Base-by-base conservation (phyloP, 2,113 vertebrate genomes). In the Panthera leo region DNA sequence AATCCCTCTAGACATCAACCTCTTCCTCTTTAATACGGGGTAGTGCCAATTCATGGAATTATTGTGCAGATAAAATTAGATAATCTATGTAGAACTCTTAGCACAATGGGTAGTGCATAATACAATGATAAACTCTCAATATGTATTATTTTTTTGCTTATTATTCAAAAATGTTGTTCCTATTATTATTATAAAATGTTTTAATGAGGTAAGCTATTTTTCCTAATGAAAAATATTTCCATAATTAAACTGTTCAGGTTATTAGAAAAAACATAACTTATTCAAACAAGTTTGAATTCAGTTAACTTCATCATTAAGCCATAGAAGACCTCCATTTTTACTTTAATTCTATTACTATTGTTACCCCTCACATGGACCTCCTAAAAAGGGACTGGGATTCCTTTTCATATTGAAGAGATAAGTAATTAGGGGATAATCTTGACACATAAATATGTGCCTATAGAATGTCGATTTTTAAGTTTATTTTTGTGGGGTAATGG, bases 131-230 rank as follows among this genome's bases (percentile, higher is more conserved):
- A 71, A 39, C 3, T 84, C 48, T 51, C 23, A 63, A 70, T 70
- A n/a, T 58, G 65, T 75, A 45, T 34, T 51, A 48, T 58, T 15
- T 79, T 79, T 51, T 6, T 68, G 5, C 3, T 85, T 80, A 21
- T 92, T 71, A 42, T 48, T 76, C 25, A 48, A 76, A 76, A 48
- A 45, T 76, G 39, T 89, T 68, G 4, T 25, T 71, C 25, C 39
- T 90, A 82, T 45, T 55, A 63, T 45, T 80, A 79, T 63, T 67
- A 36, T 36, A 68, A 94, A 93, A 93, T 53, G 5, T 23, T 75
- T 31, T 21, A 70, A 34, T 78, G 39, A 51, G n/a, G 10, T 89
- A 55, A 97, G 91, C 7, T 65, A 70, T 89, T 96, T 79, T 96
- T 93, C 67, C 67, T 58, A 87, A 51, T 58, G 10, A 88, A 63